phyloP scores from a whole-genome alignment of 1,140 invertebrate genomes.

The Zaprionus nigranus region DNA sequence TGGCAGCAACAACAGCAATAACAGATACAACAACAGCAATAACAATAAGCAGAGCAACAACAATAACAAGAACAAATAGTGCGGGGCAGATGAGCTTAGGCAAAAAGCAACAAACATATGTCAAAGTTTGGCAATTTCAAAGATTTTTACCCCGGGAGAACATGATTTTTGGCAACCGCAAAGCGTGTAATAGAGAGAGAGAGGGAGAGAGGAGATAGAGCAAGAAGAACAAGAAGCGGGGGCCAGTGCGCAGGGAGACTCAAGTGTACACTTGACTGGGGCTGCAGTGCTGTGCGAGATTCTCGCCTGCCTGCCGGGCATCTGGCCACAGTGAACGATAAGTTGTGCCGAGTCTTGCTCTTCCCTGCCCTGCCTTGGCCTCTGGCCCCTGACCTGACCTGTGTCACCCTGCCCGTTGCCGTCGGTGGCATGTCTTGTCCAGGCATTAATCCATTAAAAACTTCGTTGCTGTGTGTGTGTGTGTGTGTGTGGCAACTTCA shows the following conservation, averaged over 20 bases:
- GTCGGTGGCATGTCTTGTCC: neutral
- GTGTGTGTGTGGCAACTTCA: conserved; percentile 52
- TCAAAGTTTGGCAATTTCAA: conserved; percentile 75
- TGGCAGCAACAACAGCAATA: conserved; percentile 17
- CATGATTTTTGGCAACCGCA: conserved; percentile 65
- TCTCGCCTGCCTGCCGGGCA: conserved; percentile 34
- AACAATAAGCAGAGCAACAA: conserved; percentile 7
- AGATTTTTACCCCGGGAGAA: conserved; percentile 45
- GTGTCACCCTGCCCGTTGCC: neutral
- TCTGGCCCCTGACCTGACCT: neutral
- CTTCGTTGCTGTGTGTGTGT: conserved; percentile 49
- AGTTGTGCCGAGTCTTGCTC: conserved; percentile 3
- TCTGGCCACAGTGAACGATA: conserved; percentile 35
- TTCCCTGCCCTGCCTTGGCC: neutral
- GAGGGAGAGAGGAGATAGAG: neutral
- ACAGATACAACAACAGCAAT: neutral
- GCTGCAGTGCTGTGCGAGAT: conserved; percentile 15
- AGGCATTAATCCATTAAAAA: conserved; percentile 75
- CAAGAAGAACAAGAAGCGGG: neutral
- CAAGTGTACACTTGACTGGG: conserved; percentile 32
- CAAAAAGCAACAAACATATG: conserved; percentile 60
- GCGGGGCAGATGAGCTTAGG: conserved; percentile 17
- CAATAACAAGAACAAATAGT: neutral
- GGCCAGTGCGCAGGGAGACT: neutral
- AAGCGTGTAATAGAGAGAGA: neutral